Conservation (phyloP, 2,888 invertebrate species). For the Choreutis nemorana region DNA sequence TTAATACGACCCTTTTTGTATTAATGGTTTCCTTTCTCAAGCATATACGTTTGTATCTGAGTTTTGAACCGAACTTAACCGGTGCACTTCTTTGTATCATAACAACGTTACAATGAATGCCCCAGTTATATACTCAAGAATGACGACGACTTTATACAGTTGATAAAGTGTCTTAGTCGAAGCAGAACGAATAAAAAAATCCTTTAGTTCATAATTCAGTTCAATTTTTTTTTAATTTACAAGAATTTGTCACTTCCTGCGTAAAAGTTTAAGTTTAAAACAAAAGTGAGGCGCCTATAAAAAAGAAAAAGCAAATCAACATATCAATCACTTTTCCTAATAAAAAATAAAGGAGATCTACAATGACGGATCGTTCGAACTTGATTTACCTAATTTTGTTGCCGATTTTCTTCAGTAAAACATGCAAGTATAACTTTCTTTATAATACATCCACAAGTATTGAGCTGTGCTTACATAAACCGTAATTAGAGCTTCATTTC, state of each 20-base stretch:
- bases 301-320: neutral
- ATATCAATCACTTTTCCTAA: too few species aligned
- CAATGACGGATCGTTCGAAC: too few species aligned
- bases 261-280: neutral
- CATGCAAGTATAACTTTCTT: constrained; percentile 33
- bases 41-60: constrained; percentile 18
- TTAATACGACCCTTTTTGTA: too few species aligned
- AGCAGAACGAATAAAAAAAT: constrained; percentile 14
- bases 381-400: constrained; percentile 17
- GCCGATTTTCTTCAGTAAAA: constrained; percentile 20
- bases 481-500: too few species aligned
- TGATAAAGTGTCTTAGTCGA: constrained; percentile 16
- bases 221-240: constrained; percentile 1
- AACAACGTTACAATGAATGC: constrained; percentile 17
- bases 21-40: constrained; percentile 23
- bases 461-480: too few species aligned
- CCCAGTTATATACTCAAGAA: constrained; percentile 31
- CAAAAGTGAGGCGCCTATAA: neutral
- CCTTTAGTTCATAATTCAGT: neutral
- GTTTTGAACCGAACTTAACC: constrained; percentile 8
- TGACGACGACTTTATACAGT: constrained; percentile 22
- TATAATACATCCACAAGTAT: too few species aligned
- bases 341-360: too few species aligned
- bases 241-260: neutral
- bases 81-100: constrained; percentile 6